Evolutionary conservation across 2,113 vertebrate species (phyloP).

Genomic region (Cairina moschata): DNA sequence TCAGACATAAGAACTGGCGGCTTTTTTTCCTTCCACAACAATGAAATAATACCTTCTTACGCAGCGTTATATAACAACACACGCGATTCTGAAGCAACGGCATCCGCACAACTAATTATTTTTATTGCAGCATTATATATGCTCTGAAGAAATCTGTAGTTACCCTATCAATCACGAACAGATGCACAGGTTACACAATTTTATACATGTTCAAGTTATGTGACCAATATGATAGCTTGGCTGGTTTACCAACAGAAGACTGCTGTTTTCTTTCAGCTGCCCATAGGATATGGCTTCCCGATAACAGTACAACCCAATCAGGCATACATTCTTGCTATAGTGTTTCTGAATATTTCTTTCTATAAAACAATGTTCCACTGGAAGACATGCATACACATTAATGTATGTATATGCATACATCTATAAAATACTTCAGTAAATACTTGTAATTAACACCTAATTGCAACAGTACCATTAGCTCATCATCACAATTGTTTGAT

Average conservation of each 20-base stretch:
- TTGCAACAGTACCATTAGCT: neutral
- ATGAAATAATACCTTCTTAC: neutral
- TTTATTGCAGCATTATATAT: neutral
- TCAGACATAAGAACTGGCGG: neutral
- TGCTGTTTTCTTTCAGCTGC: neutral
- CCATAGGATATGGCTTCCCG: neutral
- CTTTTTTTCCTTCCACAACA: neutral
- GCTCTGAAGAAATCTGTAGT: neutral
- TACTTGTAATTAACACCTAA: neutral
- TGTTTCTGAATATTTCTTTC: neutral
- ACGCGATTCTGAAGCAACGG: rapidly evolving
- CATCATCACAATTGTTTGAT: neutral
- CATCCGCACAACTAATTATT: neutral
- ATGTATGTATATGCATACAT: rapidly evolving
- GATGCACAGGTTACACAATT: neutral
- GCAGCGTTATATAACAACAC: neutral
- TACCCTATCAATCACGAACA: neutral
- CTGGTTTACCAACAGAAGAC: neutral
- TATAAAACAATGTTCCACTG: neutral
- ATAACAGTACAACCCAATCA: neutral
- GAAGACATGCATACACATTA: neutral
- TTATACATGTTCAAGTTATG: neutral
- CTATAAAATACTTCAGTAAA: neutral
- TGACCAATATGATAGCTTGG: neutral
- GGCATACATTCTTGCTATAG: neutral